Percentiles rank a stretch among this genome's conserved stretches.
These are phyloP conservation scores for Drosophila testacea DNA, from an alignment of 2,888 invertebrate species.

Conservation along the genomic window DNA sequence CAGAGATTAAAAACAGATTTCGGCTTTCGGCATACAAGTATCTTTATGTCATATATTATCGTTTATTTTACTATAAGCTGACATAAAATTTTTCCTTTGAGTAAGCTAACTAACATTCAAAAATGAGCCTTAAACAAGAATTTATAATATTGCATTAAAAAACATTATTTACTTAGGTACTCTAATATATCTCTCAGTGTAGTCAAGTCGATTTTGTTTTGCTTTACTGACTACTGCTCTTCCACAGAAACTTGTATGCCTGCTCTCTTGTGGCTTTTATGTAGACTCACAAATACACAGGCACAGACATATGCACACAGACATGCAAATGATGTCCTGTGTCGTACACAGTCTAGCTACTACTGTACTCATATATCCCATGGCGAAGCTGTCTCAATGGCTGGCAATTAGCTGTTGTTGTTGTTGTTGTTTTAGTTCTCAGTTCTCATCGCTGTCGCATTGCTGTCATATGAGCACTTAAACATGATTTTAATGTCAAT, in stretches of 20 bases:
- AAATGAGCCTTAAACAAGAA: no score
- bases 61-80: no score
- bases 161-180: no score
- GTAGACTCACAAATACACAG: constrained; percentile 13
- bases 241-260: constrained; percentile 38
- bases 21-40: no score
- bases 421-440: constrained; percentile 35
- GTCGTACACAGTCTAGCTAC: constrained; percentile 30
- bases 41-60: no score
- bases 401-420: constrained; percentile 66
- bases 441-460: constrained; percentile 54
- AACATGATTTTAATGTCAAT: constrained; percentile 84
- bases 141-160: no score
- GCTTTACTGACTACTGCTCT: constrained; percentile 24
- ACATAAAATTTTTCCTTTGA: no score
- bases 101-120: no score
- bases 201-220: constrained; percentile 19
- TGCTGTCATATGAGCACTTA: constrained; percentile 78
- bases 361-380: constrained; percentile 35
- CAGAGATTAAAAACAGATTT: no score
- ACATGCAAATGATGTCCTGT: constrained; percentile 64
- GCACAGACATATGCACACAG: constrained; percentile 5
- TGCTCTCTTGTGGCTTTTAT: constrained; percentile 40
- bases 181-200: constrained; percentile 30
- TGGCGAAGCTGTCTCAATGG: constrained; percentile 66